These are phyloP conservation scores for Choristoneura fumiferana DNA, from an alignment of 1,140 invertebrate species.

Conservation along the genomic window DNA sequence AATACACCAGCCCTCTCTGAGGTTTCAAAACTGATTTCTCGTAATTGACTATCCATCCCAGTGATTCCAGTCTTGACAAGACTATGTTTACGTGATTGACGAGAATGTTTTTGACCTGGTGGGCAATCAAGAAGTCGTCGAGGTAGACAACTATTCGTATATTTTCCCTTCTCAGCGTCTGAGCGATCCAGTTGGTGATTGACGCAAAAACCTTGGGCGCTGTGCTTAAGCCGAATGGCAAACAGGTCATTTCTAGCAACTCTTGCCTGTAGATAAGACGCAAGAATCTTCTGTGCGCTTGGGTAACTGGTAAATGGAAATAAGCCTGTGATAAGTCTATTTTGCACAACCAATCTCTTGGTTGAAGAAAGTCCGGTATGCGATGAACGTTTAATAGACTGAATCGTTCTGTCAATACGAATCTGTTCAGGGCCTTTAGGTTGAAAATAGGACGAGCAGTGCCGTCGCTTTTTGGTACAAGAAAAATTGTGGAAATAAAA, in stretches of 20 bases:
- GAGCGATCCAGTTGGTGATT: conserved; percentile 40
- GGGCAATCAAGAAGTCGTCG: conserved; percentile 30
- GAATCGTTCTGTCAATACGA: conserved; percentile 34
- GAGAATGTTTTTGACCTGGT: conserved; percentile 10
- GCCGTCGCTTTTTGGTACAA: conserved; percentile 28
- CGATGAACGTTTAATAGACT: conserved; percentile 35
- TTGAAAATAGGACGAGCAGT: conserved; percentile 40
- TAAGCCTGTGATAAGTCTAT: conserved; percentile 36
- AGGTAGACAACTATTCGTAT: conserved; percentile 37
- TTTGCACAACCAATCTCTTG: conserved; percentile 30
- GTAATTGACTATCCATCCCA: conserved; percentile 29
- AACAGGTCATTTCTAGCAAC: conserved; percentile 36
- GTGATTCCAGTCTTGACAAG: conserved; percentile 8
- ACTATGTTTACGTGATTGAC: conserved; percentile 15
- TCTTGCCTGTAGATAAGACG: conserved; percentile 26
- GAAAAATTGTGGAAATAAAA: conserved; percentile 45
- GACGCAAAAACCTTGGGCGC: conserved; percentile 31
- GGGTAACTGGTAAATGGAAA: conserved; percentile 55
- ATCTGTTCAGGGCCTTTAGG: conserved; percentile 34
- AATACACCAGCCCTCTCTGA: conserved; percentile 23
- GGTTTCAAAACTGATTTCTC: conserved; percentile 22
- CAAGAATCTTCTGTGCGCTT: conserved; percentile 28
- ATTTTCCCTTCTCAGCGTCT: conserved; percentile 30
- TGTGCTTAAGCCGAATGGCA: conserved; percentile 33
- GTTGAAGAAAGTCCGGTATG: conserved; percentile 42